Conservation (phyloP, 2,797 vertebrate genomes). For the Anas acuta region DNA sequence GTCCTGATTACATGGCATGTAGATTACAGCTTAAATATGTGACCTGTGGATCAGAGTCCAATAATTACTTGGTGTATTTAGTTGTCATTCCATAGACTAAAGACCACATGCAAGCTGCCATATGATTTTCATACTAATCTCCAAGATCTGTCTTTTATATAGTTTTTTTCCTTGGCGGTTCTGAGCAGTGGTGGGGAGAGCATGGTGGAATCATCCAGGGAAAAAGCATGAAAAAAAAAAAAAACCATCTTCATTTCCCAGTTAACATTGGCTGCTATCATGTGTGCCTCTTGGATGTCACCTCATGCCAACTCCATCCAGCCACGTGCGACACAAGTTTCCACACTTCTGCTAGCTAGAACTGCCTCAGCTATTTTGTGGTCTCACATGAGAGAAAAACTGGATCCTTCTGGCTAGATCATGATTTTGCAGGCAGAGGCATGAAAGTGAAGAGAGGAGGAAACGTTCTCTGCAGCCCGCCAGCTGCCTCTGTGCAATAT, state of each 20-base stretch:
- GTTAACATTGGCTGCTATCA: accelerated
- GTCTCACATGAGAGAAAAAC: not conserved
- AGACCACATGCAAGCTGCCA: not conserved
- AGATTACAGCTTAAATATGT: not conserved
- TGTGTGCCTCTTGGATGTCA: not conserved
- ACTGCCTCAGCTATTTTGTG: not conserved
- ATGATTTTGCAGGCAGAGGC: not conserved
- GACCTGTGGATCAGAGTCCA: not conserved
- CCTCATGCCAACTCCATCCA: not conserved
- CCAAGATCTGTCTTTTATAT: not conserved
- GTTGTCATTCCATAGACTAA: not conserved
- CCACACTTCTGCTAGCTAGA: not conserved
- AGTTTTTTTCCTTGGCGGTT: not conserved
- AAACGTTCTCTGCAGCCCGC: not conserved
- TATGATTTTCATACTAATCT: too few species aligned
- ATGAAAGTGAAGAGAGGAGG: not conserved
- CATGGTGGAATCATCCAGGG: not conserved
- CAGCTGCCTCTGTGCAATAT: conserved; percentile 1
- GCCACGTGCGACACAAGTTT: not conserved
- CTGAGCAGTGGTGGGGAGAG: not conserved
- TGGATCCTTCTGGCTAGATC: not conserved
- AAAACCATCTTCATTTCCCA: not conserved
- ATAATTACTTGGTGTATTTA: not conserved
- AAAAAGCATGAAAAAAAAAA: not conserved
- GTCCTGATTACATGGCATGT: not conserved